phyloP scores from a whole-genome alignment of 2,113 vertebrate genomes.

The Poecile atricapillus region DNA sequence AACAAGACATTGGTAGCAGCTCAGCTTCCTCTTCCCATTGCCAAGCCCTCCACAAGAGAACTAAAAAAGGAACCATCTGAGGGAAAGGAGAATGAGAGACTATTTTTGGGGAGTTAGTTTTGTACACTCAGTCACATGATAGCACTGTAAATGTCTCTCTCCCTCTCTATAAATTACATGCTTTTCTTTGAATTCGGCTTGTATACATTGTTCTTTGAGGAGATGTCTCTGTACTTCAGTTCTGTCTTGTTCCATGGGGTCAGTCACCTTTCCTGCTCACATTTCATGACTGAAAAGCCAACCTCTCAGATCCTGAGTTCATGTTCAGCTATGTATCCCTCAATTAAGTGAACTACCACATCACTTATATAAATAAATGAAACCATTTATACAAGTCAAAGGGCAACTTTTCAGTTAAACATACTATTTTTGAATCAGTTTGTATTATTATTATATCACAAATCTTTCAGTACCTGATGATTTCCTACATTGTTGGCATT shows the following conservation, averaged over 20 bases:
- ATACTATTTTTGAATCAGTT: background rate
- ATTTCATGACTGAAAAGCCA: background rate
- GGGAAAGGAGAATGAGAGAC: background rate
- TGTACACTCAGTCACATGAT: background rate
- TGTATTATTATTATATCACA: background rate
- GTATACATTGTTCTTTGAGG: background rate
- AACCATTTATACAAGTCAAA: background rate
- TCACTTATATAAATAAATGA: background rate
- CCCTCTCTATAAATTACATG: background rate
- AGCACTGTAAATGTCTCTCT: background rate
- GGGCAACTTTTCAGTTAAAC: background rate
- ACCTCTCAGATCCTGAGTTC: background rate
- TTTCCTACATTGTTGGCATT: background rate
- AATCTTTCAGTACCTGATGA: background rate
- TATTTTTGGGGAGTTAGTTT: background rate
- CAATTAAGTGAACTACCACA: background rate
- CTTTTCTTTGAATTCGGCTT: background rate
- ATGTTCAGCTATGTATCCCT: background rate
- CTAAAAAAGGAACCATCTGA: conserved; percentile 31
- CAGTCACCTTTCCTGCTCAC: background rate
- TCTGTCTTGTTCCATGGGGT: background rate
- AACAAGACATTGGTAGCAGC: background rate
- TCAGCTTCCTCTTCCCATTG: conserved; percentile 29
- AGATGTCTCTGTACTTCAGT: background rate
- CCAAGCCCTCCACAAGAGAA: conserved; percentile 16